phyloP scores from a whole-genome alignment of 2,797 vertebrate species.

The Semaprochilodus insignis region DNA sequence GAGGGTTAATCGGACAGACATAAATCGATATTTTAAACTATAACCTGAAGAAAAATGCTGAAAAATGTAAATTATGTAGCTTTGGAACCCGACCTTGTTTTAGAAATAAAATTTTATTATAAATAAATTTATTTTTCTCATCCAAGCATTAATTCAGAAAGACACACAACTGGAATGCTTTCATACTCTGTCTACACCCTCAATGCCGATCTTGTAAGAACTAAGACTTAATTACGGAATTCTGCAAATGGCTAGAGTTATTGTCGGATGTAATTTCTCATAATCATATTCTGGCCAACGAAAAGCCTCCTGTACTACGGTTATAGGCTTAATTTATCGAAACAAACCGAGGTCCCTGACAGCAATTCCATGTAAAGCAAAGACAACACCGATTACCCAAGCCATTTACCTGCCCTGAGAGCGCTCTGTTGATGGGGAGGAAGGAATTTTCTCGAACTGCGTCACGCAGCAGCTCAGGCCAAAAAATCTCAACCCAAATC shows the following conservation, averaged over 20 bases:
- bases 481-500: not conserved
- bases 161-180: constrained; percentile 43
- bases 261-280: constrained; percentile 64
- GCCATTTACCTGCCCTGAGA: not conserved
- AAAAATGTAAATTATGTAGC: too few species aligned
- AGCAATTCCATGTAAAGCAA: not conserved
- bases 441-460: not conserved
- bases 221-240: constrained; percentile 69
- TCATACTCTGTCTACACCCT: constrained; percentile 57
- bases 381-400: not conserved
- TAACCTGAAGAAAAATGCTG: too few species aligned
- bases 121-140: too few species aligned
- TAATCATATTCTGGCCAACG: constrained; percentile 60
- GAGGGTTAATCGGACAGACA: too few species aligned
- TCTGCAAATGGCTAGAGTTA: constrained; percentile 69
- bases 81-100: too few species aligned
- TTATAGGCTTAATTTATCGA: not conserved
- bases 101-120: too few species aligned
- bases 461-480: not conserved
- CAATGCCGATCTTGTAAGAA: constrained; percentile 69
- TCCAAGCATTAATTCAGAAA: too few species aligned
- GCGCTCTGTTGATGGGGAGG: not conserved
- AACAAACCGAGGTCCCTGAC: not conserved
- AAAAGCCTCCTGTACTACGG: not conserved
- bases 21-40: too few species aligned